Conservation (phyloP, 1,140 invertebrate species). For the Trypoxylus dichotomus region DNA sequence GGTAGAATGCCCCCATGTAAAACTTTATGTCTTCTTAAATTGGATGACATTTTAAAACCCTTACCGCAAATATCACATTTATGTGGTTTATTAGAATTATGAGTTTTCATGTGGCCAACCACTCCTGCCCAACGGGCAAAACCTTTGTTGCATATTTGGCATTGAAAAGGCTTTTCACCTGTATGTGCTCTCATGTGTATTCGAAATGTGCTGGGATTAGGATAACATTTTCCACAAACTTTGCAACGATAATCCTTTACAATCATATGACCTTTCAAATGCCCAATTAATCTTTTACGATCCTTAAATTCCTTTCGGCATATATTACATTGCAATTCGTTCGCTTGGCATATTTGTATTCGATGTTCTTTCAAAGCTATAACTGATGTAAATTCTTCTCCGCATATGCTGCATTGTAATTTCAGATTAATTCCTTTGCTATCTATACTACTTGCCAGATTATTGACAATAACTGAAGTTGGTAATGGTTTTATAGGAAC, state of each 20-base stretch:
- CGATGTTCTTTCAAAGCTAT: conserved; percentile 40
- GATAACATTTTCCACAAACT: conserved; percentile 44
- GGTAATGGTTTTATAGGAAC: conserved; percentile 42
- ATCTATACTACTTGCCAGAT: conserved; percentile 32
- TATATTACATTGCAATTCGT: conserved; percentile 43
- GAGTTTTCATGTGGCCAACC: conserved; percentile 48
- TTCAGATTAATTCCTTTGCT: conserved; percentile 32
- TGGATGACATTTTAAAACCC: conserved; percentile 42
- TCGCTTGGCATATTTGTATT: conserved; percentile 34
- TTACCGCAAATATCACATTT: conserved; percentile 45
- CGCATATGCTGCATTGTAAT: conserved; percentile 38
- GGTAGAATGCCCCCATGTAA: conserved; percentile 40
- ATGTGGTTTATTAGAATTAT: conserved; percentile 46
- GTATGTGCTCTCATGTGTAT: conserved; percentile 54
- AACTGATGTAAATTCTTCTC: conserved; percentile 38
- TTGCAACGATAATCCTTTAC: conserved; percentile 43
- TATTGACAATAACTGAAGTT: conserved; percentile 30
- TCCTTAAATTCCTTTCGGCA: conserved; percentile 46
- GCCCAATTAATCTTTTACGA: conserved; percentile 43
- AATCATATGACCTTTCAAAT: conserved; percentile 47
- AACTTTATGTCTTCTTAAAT: conserved; percentile 42
- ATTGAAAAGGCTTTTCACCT: conserved; percentile 55
- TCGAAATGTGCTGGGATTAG: conserved; percentile 44
- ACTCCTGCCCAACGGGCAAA: conserved; percentile 48
- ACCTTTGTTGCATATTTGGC: conserved; percentile 52